Evolutionary conservation across 2,888 invertebrate genomes (phyloP).

Genomic region (Tipula confusa): DNA sequence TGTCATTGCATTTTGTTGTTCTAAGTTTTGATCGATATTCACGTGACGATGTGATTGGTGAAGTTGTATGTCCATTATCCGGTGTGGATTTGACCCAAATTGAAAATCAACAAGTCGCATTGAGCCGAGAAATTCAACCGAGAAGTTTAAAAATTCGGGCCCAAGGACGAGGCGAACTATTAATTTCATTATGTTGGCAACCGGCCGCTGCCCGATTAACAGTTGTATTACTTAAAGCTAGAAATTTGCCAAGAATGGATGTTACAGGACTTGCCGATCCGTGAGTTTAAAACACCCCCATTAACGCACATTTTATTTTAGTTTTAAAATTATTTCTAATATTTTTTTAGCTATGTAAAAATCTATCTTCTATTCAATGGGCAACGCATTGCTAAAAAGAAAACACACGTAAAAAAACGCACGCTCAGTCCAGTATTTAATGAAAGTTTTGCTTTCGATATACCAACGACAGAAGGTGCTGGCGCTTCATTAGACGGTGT

Average conservation of each 20-base stretch:
- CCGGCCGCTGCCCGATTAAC: slow-evolving; percentile 93
- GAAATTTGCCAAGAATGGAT: slow-evolving; percentile 97
- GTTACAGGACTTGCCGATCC: slow-evolving; percentile 96
- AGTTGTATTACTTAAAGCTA: slow-evolving; percentile 93
- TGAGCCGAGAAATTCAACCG: slow-evolving; percentile 86
- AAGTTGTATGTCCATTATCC: slow-evolving; percentile 82
- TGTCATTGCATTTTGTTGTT: slow-evolving; percentile 90
- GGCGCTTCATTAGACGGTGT: slow-evolving; percentile 49
- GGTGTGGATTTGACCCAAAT: slow-evolving; percentile 62
- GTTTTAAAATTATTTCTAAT: not conserved
- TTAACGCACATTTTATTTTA: too few species aligned
- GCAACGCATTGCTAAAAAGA: slow-evolving; percentile 98
- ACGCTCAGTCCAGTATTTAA: slow-evolving; percentile 98
- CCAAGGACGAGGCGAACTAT: slow-evolving; percentile 89
- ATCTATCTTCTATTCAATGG: slow-evolving; percentile 95
- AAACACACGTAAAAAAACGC: slow-evolving; percentile 97
- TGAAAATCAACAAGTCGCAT: slow-evolving; percentile 71
- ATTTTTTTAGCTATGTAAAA: slow-evolving; percentile 68
- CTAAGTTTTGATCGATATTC: slow-evolving; percentile 96
- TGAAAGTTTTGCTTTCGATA: slow-evolving; percentile 97
- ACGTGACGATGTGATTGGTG: slow-evolving; percentile 96
- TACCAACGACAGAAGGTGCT: slow-evolving; percentile 67
- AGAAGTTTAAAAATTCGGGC: slow-evolving; percentile 90
- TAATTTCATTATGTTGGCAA: slow-evolving; percentile 97
- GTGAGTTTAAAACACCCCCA: not conserved